Percentiles rank a stretch among this genome's conserved stretches.
Evolutionary conservation across 2,888 invertebrate species (phyloP).

Genomic region (Pheosia gnoma): DNA sequence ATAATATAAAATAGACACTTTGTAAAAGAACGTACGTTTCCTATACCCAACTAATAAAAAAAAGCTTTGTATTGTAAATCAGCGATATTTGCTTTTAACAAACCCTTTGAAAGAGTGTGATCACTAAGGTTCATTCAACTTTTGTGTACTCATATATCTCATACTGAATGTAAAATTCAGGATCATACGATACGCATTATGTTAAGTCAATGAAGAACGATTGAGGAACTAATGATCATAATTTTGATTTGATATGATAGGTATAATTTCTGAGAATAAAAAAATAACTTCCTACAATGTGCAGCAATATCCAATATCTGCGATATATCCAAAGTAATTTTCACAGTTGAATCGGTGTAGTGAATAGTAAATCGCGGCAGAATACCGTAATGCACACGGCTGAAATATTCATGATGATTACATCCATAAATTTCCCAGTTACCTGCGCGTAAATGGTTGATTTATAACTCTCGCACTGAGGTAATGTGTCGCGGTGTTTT

Average conservation of each 20-base stretch:
- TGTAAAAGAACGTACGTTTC: slow-evolving; percentile 11
- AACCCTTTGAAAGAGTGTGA: slow-evolving; percentile 12
- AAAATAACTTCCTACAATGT: background rate
- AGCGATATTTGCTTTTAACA: background rate
- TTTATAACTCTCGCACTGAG: slow-evolving; percentile 52
- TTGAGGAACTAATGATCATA: no score
- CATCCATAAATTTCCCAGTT: slow-evolving; percentile 61
- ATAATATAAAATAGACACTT: slow-evolving; percentile 29
- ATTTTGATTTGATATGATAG: no score
- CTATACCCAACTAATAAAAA: background rate
- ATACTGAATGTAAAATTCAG: background rate
- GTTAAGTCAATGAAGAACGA: no score
- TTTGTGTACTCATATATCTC: slow-evolving; percentile 16
- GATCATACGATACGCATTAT: no score
- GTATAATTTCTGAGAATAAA: no score
- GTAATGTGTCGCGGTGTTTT: slow-evolving; percentile 50
- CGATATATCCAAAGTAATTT: slow-evolving; percentile 29
- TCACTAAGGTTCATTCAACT: slow-evolving; percentile 27
- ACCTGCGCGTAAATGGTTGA: slow-evolving; percentile 63
- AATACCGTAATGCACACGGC: slow-evolving; percentile 47
- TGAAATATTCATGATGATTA: slow-evolving; percentile 66
- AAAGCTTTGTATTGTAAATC: background rate
- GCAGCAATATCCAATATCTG: slow-evolving; percentile 12
- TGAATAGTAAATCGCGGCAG: slow-evolving; percentile 42
- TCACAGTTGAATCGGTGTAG: slow-evolving; percentile 28